phyloP scores from a whole-genome alignment of 1,140 invertebrate species.

The Euwallacea similis region DNA sequence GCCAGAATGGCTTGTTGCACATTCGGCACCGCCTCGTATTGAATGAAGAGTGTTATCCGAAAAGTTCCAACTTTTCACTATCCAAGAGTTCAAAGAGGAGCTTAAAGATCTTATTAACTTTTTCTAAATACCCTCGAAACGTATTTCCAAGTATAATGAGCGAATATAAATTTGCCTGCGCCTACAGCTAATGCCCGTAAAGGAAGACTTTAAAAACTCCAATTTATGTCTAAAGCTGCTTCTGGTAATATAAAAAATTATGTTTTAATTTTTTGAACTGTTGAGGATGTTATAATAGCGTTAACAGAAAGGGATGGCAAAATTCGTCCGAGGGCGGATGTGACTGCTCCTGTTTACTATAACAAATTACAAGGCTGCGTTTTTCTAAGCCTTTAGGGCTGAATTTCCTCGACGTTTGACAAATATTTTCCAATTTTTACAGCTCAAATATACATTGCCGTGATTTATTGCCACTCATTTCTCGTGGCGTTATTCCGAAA shows the following conservation, averaged over 20 bases:
- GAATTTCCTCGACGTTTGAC: slow-evolving; percentile 28
- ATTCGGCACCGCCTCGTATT: too few species aligned
- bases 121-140: slow-evolving; percentile 11
- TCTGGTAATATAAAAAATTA: slow-evolving; percentile 15
- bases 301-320: background rate
- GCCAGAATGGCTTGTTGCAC: background rate
- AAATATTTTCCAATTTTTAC: slow-evolving; percentile 38
- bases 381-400: slow-evolving; percentile 25
- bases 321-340: background rate
- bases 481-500: slow-evolving; percentile 28
- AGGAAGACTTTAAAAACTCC: slow-evolving; percentile 9
- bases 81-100: slow-evolving; percentile 6
- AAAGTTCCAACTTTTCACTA: background rate
- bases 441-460: slow-evolving; percentile 33
- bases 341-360: slow-evolving; percentile 13
- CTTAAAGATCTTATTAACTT: slow-evolving; percentile 13
- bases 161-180: slow-evolving; percentile 12
- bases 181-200: slow-evolving; percentile 12
- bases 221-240: slow-evolving; percentile 16
- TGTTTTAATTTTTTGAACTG: slow-evolving; percentile 7
- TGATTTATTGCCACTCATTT: slow-evolving; percentile 36
- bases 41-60: background rate
- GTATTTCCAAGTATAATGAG: slow-evolving; percentile 17
- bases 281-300: background rate
- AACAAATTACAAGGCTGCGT: slow-evolving; percentile 24